phyloP scores from a whole-genome alignment of 2,888 invertebrate species.

The Listrodromus nycthemerus region DNA sequence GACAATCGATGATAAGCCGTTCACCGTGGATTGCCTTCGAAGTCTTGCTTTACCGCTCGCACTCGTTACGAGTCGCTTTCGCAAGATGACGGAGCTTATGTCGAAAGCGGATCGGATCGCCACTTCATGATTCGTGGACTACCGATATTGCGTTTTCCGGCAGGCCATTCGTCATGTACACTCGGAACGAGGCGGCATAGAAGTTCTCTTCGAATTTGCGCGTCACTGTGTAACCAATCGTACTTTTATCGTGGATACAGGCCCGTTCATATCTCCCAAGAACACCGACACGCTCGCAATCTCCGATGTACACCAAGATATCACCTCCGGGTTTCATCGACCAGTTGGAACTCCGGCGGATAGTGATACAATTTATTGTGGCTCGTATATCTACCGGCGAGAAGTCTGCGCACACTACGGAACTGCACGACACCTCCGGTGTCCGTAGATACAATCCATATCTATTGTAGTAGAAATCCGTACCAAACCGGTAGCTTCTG shows the following conservation, averaged over 20 bases:
- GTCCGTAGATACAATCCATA: neutral
- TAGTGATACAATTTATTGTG: constrained; percentile 66
- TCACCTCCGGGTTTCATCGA: neutral
- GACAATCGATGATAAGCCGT: neutral
- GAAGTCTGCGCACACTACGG: constrained; percentile 51
- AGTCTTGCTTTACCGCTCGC: neutral
- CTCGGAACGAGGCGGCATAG: neutral
- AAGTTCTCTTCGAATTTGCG: neutral
- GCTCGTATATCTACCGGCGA: constrained; percentile 59
- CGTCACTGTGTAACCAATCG: neutral
- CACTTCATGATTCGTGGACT: neutral
- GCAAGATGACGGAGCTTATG: neutral
- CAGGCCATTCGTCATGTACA: neutral
- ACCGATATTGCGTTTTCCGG: neutral
- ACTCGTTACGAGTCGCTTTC: neutral
- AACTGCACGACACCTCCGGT: constrained; percentile 25
- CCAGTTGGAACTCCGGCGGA: constrained; percentile 49
- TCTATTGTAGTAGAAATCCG: constrained; percentile 37
- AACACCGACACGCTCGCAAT: constrained; percentile 1
- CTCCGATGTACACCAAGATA: neutral
- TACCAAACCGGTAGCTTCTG: constrained; percentile 46
- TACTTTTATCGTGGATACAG: neutral
- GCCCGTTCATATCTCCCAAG: neutral
- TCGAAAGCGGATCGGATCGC: neutral
- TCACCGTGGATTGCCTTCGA: neutral